Base-by-base conservation (phyloP, 2,888 invertebrate genomes). In the Caradrina kadenii region DNA sequence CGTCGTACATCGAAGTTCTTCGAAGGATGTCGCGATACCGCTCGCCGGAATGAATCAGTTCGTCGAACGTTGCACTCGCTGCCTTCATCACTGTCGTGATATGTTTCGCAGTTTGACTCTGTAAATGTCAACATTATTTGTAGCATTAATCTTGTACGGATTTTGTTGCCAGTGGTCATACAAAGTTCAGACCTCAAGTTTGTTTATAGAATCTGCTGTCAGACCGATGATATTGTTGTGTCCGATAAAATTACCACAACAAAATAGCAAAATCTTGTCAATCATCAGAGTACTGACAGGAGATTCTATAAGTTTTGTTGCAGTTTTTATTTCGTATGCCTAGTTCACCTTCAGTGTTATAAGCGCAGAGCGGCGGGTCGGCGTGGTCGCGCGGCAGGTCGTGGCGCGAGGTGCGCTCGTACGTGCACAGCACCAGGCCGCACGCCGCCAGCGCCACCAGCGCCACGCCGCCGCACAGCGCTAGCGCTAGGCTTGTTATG, bases 21-120 rank as follows among this genome's bases (percentile, higher is more conserved):
- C 0, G 93, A 89, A 0, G 93, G 93, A 55, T 89, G 90, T 21
- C 89, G 83, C 1, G 92, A 84, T 55, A 94, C 87, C 5, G 95
- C 95, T 26, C 92, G 83, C 0, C 93, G 88, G 83, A 96, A 95
- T 0, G 96, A 95, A 1, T 93, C 94, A 0, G 94, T 93, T 48
- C 96, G 91, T 61, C 94, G 82, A 50, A 95, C 88, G 79, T 94
- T 94, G 83, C 92, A 94, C 39, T 95, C 95, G 87, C 94, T 96
- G 13, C 91, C 93, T 59, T 95, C 96, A 61, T 96, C 96, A 82
- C 96, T 96, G 76, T 93, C 95, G 84, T 93, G 92, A 76, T 85
- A 95, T 0, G 93, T 94, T 73, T 95, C 95, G 86, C 95, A 96
- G 81, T 94, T 94, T 7, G 94, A 93, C 82, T 94, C 94, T 94